Evolutionary conservation across 2,888 invertebrate species (phyloP).

Genomic region (Leptothorax acervorum): DNA sequence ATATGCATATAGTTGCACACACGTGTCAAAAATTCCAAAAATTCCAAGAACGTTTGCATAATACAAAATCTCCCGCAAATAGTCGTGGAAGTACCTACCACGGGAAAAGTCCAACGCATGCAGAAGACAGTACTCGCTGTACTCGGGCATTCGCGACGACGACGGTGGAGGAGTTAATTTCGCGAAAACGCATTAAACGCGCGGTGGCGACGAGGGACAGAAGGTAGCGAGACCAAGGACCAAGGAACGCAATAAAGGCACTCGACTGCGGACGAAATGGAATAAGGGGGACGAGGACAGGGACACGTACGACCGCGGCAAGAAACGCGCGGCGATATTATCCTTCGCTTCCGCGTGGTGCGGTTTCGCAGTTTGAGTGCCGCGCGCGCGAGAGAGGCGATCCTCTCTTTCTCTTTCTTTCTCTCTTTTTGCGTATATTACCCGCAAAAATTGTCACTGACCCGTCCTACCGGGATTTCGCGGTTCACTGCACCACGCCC

Average conservation of each 20-base stretch:
- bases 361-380: conserved; percentile 62
- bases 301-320: conserved; percentile 35
- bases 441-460: conserved; percentile 66
- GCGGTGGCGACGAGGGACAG: conserved; percentile 1
- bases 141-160: conserved; percentile 10
- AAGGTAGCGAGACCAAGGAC: conserved; percentile 20
- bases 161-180: conserved; percentile 45
- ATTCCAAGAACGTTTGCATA: conserved; percentile 26
- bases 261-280: conserved; percentile 33
- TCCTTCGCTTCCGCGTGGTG: conserved; percentile 60
- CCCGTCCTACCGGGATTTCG: conserved; percentile 53
- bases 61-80: conserved; percentile 21
- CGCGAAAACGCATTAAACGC: conserved; percentile 47
- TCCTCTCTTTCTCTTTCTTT: conserved; percentile 44
- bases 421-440: conserved; percentile 49
- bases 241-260: conserved; percentile 53
- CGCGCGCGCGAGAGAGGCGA: conserved; percentile 23
- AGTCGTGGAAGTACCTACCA: background rate
- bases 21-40: background rate
- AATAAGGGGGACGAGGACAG: conserved; percentile 23
- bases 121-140: conserved; percentile 17
- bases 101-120: background rate
- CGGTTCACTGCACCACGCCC: conserved; percentile 51
- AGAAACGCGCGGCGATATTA: conserved; percentile 67
- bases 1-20: background rate